These are phyloP conservation scores for Panzeria rudis DNA, from an alignment of 2,888 invertebrate species.

Conservation along the genomic window DNA sequence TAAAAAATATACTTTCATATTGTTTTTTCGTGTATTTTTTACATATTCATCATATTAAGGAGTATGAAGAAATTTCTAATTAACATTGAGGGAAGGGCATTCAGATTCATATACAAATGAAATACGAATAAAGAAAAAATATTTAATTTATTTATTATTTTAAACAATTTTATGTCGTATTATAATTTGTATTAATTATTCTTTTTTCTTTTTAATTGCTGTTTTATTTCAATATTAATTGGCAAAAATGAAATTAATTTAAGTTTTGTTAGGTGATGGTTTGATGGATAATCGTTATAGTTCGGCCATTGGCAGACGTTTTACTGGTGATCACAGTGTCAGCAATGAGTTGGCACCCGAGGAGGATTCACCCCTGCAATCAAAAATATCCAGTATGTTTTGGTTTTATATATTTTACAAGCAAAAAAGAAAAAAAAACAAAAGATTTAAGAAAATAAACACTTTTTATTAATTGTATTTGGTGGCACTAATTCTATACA, in stretches of 20 bases:
- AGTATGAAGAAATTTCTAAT: neutral
- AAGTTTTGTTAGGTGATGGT: slow-evolving; percentile 81
- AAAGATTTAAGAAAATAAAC: slow-evolving; percentile 42
- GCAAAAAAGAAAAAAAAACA: slow-evolving; percentile 18
- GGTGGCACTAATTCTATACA: slow-evolving; percentile 56
- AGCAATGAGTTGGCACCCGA: slow-evolving; percentile 85
- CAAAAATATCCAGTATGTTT: slow-evolving; percentile 93
- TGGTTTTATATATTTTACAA: slow-evolving; percentile 62
- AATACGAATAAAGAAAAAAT: slow-evolving; percentile 15
- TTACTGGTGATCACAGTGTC: slow-evolving; percentile 84
- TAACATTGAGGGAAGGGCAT: neutral
- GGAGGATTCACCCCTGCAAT: slow-evolving; percentile 93
- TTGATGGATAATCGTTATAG: slow-evolving; percentile 76
- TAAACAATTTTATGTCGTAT: neutral
- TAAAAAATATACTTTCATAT: neutral
- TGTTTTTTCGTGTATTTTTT: neutral
- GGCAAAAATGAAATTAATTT: slow-evolving; percentile 60
- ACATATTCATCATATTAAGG: neutral
- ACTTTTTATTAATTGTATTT: slow-evolving; percentile 69
- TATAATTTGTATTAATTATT: slow-evolving; percentile 48
- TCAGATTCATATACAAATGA: neutral
- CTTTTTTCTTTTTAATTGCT: slow-evolving; percentile 47
- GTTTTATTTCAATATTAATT: slow-evolving; percentile 61
- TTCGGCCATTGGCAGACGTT: slow-evolving; percentile 83
- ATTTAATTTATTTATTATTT: slow-evolving; percentile 27